Evolutionary conservation across 2,888 invertebrate species (phyloP), one percentile per base, ranked within the genome.

Genomic region (Cylindroiulus punctatus): DNA sequence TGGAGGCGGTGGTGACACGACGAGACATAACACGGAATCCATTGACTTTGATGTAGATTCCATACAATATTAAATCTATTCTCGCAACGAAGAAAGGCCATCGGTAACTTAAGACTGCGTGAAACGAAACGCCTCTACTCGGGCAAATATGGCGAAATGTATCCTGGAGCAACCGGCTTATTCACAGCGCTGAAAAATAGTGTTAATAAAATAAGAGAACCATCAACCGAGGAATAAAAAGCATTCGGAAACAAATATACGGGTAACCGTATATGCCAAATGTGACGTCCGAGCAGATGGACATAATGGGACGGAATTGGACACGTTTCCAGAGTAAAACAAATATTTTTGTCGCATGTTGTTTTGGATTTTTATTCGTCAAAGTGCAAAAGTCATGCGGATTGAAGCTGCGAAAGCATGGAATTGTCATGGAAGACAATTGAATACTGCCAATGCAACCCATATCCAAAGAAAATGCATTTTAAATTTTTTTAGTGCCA

Each of bases 21-120:
- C 65, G 10, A 22, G 65, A 65, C 57, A 57, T 57, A 57, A 57
- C 57, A n/a, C 57, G 4, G 65, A 65, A 65, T 65, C 65, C 65
- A 65, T 65, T 65, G 65, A 65, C 65, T 65, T 65, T 65, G 65
- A 65, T 65, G 65, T 65, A 65, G 65, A 65, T 65, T 65, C 65
- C 10, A 1, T 5, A 65, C 65, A 65, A 65, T 65, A 65, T 65
- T 65, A 65, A 65, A 65, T 65, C 65, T 65, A 65, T 65, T 65
- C 65, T 65, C 65, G 65, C 26, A n/a, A 26, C 65, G 65, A 65
- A 26, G 26, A 65, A 65, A 65, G 26, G 65, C 65, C 65, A 10
- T 26, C 5, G 65, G 65, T 65, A 65, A 65, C 65, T 65, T 26
- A 65, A 65, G 65, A 19, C 10, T 0, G 26, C 10, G 22, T 65